These are phyloP conservation scores for Pachymerium ferrugineum DNA, from an alignment of 2,888 invertebrate genomes.

Conservation along the genomic window DNA sequence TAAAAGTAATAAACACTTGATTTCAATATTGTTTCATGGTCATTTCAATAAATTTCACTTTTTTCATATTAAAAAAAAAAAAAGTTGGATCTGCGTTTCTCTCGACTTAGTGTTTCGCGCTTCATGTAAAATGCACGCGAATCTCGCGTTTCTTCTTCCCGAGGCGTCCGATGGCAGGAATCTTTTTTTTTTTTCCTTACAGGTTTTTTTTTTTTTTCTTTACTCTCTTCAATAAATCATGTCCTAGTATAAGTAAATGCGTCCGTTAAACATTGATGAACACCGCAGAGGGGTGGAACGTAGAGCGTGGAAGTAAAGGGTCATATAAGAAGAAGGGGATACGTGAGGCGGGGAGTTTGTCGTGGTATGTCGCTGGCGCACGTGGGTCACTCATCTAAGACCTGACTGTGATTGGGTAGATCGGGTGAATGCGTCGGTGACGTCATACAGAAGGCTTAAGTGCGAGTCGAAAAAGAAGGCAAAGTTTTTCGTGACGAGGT, in stretches of 20 bases:
- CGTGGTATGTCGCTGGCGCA: conserved; percentile 17
- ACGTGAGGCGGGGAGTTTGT: not conserved
- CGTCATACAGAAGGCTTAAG: not conserved
- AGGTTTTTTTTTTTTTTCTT: not conserved
- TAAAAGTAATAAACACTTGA: conserved; percentile 9
- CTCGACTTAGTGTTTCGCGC: conserved; percentile 22
- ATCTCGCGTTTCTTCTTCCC: conserved; percentile 12
- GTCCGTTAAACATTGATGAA: conserved; percentile 27
- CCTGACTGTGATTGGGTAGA: conserved; percentile 9
- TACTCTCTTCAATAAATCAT: conserved; percentile 16
- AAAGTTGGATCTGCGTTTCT: not conserved
- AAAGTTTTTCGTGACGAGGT: conserved; percentile 15
- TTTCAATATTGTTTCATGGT: not conserved
- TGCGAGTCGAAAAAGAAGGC: conserved; percentile 15
- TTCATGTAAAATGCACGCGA: conserved; percentile 24
- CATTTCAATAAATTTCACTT: conserved; percentile 23
- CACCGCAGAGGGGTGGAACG: conserved; percentile 13
- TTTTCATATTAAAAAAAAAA: not conserved
- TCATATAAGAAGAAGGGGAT: conserved; percentile 5
- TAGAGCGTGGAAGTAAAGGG: conserved; percentile 1
- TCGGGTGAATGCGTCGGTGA: not conserved
- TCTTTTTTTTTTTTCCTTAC: not conserved
- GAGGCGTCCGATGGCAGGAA: conserved; percentile 11
- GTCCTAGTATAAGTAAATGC: conserved; percentile 15
- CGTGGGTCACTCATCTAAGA: not conserved